phyloP scores from a whole-genome alignment of 2,113 vertebrate species.

The Pachyramphus minor region DNA sequence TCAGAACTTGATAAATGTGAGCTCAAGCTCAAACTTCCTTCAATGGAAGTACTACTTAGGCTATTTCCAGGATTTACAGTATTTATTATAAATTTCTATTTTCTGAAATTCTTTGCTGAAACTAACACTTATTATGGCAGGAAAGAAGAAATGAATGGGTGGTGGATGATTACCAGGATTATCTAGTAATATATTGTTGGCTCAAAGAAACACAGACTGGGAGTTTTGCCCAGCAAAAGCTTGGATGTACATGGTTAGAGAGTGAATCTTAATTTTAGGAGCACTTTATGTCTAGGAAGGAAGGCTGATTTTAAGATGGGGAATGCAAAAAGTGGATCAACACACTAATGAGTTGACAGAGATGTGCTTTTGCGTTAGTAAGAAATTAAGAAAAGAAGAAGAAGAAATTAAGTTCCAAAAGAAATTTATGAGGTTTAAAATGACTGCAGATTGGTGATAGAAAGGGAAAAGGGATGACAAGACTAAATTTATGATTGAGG shows the following conservation, averaged over 20 bases:
- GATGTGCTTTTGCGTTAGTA: not conserved
- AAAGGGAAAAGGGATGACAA: not conserved
- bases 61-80: not conserved
- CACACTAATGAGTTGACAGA: not conserved
- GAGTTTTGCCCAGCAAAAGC: not conserved
- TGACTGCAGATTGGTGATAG: not conserved
- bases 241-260: not conserved
- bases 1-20: not conserved
- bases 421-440: not conserved
- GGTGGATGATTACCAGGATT: not conserved
- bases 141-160: not conserved
- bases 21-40: not conserved
- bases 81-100: not conserved
- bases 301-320: not conserved
- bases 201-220: not conserved
- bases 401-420: not conserved
- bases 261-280: not conserved
- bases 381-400: not conserved
- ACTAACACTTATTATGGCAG: not conserved
- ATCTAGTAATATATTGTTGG: not conserved
- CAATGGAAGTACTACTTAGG: not conserved
- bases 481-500: not conserved
- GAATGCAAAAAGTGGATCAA: not conserved
- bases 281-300: not conserved
- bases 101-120: not conserved